A percentile compares a stretch with the other conserved stretches of the same genome.
These are phyloP conservation scores for Shinisaurus crocodilurus DNA, from an alignment of 2,113 vertebrate species.

Conservation along the genomic window DNA sequence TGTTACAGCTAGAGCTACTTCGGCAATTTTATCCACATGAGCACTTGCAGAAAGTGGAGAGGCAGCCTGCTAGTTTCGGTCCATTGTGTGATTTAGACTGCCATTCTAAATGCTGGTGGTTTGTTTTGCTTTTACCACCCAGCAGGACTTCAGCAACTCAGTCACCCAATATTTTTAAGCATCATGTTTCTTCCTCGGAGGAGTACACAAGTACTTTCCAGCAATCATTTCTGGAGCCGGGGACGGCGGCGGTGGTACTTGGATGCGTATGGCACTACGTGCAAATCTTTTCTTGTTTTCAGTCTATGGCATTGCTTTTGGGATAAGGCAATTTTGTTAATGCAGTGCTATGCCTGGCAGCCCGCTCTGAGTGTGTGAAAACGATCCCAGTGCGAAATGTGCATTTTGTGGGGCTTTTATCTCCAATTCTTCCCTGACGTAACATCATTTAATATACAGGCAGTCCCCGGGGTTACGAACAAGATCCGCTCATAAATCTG, in stretches of 20 bases:
- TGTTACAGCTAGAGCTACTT: neutral
- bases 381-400: neutral
- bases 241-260: neutral
- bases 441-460: constrained; percentile 22
- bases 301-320: neutral
- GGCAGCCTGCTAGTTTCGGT: neutral
- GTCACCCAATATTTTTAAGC: neutral
- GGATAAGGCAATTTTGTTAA: neutral
- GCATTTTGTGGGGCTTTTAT: constrained; percentile 1
- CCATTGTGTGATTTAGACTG: neutral
- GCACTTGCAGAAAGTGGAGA: neutral
- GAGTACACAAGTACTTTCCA: neutral
- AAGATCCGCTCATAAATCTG: too few species aligned
- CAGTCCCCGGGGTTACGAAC: too few species aligned
- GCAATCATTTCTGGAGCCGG: neutral
- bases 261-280: neutral
- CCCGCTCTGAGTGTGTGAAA: neutral
- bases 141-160: neutral
- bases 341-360: neutral
- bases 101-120: neutral
- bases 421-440: neutral
- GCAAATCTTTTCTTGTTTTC: constrained; percentile 1
- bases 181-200: neutral
- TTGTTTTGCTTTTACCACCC: neutral
- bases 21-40: neutral